Conservation (phyloP, 2,888 invertebrate species). For the Adelognathus sp. region DNA sequence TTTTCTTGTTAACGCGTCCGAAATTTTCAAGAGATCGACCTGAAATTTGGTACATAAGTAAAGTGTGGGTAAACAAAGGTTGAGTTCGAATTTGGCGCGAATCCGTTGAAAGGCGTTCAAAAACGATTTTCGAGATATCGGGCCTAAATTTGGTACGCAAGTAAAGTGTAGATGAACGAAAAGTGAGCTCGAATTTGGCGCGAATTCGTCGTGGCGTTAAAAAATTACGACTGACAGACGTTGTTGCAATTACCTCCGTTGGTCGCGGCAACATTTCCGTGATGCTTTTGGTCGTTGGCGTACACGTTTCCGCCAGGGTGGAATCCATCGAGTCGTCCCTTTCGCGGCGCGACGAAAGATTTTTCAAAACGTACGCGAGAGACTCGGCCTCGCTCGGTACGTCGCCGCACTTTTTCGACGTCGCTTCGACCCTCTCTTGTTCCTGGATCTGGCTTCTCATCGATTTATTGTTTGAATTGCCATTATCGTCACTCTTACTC, state of each 20-base stretch:
- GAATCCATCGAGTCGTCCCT: background rate
- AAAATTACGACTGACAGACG: no score
- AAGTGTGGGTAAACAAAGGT: no score
- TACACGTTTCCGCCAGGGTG: background rate
- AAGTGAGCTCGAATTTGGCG: no score
- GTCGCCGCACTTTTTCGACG: background rate
- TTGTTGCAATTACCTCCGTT: conserved; percentile 20
- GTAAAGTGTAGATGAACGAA: no score
- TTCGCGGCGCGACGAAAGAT: background rate
- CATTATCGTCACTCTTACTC: background rate
- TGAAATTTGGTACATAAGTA: no score
- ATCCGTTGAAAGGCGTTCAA: no score
- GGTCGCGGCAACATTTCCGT: conserved; percentile 2
- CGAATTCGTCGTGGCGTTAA: no score
- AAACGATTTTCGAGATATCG: no score
- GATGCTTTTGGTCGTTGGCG: background rate
- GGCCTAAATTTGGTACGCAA: no score
- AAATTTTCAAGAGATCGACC: no score
- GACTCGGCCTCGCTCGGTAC: conserved; percentile 31
- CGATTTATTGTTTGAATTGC: conserved; percentile 3
- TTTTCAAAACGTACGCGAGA: conserved; percentile 30
- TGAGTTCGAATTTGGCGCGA: no score
- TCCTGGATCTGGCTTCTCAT: conserved; percentile 39
- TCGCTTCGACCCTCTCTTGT: conserved; percentile 6
- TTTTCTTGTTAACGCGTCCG: no score